phyloP scores from a whole-genome alignment of 1,140 invertebrate species.

The Venustaconcha ellipsiformis region DNA sequence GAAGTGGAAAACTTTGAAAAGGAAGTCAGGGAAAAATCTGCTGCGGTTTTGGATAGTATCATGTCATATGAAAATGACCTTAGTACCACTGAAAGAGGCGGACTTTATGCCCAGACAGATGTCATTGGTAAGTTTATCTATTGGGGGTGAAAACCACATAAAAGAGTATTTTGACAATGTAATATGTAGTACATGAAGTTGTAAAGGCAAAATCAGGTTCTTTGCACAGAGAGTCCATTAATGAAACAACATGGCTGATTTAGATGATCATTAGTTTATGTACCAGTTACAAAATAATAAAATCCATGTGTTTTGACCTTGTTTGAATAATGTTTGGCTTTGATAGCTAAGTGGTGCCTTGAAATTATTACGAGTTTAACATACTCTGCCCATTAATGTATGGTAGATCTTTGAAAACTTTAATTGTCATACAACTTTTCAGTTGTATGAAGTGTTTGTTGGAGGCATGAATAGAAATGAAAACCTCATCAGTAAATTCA shows the following conservation, averaged over 20 bases:
- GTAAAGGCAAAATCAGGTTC: not conserved
- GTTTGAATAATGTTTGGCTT: no score
- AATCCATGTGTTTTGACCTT: no score
- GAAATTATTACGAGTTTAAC: no score
- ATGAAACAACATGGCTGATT: not conserved
- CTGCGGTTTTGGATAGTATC: slow-evolving; percentile 29
- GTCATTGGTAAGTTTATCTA: slow-evolving; percentile 38
- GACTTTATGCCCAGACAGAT: slow-evolving; percentile 41
- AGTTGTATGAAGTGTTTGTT: no score
- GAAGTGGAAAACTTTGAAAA: slow-evolving; percentile 2
- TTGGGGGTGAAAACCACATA: not conserved
- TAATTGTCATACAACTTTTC: no score
- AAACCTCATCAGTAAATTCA: no score
- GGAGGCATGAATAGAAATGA: no score
- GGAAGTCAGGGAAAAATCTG: slow-evolving; percentile 14
- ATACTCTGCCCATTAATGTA: no score
- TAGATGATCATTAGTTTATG: no score
- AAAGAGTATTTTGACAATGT: not conserved
- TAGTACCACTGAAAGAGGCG: slow-evolving; percentile 33
- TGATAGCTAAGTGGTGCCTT: no score
- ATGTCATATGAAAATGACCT: slow-evolving; percentile 35
- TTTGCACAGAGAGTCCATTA: not conserved
- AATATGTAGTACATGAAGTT: not conserved
- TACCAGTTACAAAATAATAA: no score
- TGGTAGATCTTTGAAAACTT: no score